Conservation (phyloP, 2,113 vertebrate species). For the Geococcyx californianus region DNA sequence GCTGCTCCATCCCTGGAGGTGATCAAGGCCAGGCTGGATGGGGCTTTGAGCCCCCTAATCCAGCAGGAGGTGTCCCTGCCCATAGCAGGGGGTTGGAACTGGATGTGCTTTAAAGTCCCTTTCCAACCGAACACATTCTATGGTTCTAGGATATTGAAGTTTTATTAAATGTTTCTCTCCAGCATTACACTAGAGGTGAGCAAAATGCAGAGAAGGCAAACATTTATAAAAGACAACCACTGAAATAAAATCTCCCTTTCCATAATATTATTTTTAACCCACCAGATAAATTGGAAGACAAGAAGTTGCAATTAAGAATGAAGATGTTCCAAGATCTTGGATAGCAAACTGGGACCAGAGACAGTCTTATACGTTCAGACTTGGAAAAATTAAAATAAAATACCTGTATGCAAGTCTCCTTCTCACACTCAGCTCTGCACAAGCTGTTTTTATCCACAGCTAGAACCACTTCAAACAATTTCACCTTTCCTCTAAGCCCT, state of each 20-base stretch:
- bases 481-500: background rate
- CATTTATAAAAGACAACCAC: background rate
- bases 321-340: background rate
- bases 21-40: too few relatives aligned
- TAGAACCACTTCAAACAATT: background rate
- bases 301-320: background rate
- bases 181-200: background rate
- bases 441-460: background rate
- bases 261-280: background rate
- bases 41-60: too few relatives aligned
- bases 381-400: background rate
- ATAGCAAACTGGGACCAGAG: background rate
- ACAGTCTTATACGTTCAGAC: background rate
- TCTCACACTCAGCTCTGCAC: background rate
- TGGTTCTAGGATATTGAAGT: too few relatives aligned
- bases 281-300: background rate
- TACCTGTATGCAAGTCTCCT: background rate
- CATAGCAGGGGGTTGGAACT: too few relatives aligned
- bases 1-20: too few relatives aligned
- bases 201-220: background rate
- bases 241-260: background rate
- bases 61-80: too few relatives aligned
- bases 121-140: too few relatives aligned
- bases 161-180: background rate
- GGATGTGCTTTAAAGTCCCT: too few relatives aligned